Evolutionary conservation across 2,113 vertebrate species (phyloP), one percentile per base, ranked within the genome.

Genomic region (Xiphias gladius): DNA sequence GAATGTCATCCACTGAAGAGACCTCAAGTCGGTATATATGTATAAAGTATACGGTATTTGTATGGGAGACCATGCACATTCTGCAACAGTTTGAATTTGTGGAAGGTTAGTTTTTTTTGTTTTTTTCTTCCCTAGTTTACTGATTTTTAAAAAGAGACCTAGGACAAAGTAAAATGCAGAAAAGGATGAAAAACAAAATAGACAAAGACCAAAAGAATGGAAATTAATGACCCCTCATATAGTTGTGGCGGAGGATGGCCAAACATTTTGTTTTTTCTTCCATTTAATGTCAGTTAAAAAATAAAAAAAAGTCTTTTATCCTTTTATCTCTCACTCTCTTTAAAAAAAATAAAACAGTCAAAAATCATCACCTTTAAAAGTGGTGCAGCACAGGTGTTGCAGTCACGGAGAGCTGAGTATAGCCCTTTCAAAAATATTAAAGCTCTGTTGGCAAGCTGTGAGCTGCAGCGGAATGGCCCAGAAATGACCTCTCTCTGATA

Each of bases 201-300:
- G 87, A 88, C 77, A 92, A 87, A 93, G 91, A 89, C 91, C 92
- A 89, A 93, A 89, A 94, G 43, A 79, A 95, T 95, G 89, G 91
- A 94, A 95, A 94, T 95, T 94, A 96, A 96, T 94, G 96, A 96
- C 93, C 91, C 95, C 94, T 96, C 94, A 93, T 91, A 82, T 93
- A 96, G n/a, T n/a, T n/a, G n/a, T n/a, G 19, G 10, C 66, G n/a
- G 8, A 19, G 14, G 11, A 66, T 26, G 28, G 11, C 2, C 37
- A 66, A 50, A 30, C 8, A 70, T 37, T 61, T 74, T 14, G 8
- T 6, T n/a, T 37, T 70, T 82, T 61, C 10, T 68, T 41, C 1
- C 39, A 8, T 43, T 26, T 52, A 20, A 30, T 32, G 12, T 67
- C 28, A 48, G 26, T 39, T 75, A 7, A 35, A 75, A 13, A 11